Conservation (phyloP, 1,140 invertebrate species). For the Laupala kohalensis region DNA sequence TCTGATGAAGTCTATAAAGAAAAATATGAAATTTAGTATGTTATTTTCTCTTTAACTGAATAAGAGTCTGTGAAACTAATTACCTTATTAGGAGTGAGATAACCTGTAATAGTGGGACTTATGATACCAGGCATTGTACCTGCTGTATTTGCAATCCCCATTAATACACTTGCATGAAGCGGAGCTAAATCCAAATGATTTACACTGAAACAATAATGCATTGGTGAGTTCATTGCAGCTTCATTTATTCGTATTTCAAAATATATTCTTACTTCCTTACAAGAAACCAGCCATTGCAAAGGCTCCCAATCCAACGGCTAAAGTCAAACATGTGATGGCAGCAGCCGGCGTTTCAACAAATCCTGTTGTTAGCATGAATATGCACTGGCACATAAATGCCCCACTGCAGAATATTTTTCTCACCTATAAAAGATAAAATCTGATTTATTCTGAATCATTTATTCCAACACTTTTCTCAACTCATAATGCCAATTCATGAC, state of each 20-base stretch:
- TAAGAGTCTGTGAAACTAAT: not conserved
- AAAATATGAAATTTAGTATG: not conserved
- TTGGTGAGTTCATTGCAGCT: not conserved
- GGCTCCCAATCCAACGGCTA: constrained; percentile 75
- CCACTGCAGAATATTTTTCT: constrained; percentile 60
- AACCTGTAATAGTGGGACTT: constrained; percentile 64
- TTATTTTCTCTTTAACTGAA: not conserved
- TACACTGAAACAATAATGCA: constrained; percentile 41
- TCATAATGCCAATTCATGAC: no score
- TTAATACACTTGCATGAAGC: constrained; percentile 63
- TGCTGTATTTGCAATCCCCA: constrained; percentile 79
- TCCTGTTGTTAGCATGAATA: constrained; percentile 70
- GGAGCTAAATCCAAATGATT: constrained; percentile 81
- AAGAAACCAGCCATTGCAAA: constrained; percentile 69
- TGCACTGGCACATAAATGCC: constrained; percentile 65
- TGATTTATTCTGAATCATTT: no score
- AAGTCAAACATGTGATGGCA: constrained; percentile 61
- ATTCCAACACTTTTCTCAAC: no score
- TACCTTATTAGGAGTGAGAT: constrained; percentile 57
- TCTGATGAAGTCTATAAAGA: constrained; percentile 34
- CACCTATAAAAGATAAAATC: constrained; percentile 28
- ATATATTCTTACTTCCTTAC: no score
- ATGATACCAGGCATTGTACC: constrained; percentile 79
- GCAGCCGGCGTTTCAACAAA: constrained; percentile 48
- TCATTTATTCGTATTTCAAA: not conserved